A percentile compares a stretch with the other conserved stretches of the same genome.
These are phyloP conservation scores for Pandemis corylana DNA, from an alignment of 2,888 invertebrate species.

Conservation along the genomic window DNA sequence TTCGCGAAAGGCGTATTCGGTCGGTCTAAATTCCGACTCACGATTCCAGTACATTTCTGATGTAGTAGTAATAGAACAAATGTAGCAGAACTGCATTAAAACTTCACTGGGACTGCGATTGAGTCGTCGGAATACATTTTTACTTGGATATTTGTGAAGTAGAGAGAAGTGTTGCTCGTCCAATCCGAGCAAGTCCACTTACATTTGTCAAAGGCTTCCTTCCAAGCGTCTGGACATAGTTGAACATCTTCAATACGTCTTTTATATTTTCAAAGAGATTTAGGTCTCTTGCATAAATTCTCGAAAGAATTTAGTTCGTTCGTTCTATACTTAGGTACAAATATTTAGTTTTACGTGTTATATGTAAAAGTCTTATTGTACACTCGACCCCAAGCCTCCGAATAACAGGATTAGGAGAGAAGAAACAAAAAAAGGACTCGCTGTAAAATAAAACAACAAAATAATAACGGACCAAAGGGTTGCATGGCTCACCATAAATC, in stretches of 20 bases:
- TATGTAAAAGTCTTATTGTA: no score
- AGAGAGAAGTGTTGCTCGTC: not conserved
- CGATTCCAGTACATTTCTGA: not conserved
- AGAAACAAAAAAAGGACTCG: no score
- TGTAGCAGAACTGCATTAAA: not conserved
- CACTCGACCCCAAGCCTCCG: no score
- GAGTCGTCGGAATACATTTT: not conserved
- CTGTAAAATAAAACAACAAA: no score
- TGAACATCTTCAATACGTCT: slow-evolving; percentile 9
- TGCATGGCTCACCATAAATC: no score
- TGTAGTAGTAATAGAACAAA: not conserved
- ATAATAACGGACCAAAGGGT: no score
- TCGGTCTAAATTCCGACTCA: not conserved
- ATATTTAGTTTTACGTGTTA: no score
- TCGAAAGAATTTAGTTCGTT: not conserved
- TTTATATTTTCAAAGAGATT: not conserved
- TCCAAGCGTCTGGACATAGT: not conserved
- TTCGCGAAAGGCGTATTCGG: not conserved
- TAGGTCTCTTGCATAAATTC: not conserved
- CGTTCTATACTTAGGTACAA: no score
- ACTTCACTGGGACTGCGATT: not conserved
- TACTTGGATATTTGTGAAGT: not conserved
- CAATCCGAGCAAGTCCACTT: slow-evolving; percentile 14
- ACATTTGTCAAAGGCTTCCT: slow-evolving; percentile 14
- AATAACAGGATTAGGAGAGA: no score